Percentiles rank a stretch among this genome's conserved stretches.
Evolutionary conservation across 2,888 invertebrate genomes (phyloP).

Genomic region (Hirtodrosophila alboralis): DNA sequence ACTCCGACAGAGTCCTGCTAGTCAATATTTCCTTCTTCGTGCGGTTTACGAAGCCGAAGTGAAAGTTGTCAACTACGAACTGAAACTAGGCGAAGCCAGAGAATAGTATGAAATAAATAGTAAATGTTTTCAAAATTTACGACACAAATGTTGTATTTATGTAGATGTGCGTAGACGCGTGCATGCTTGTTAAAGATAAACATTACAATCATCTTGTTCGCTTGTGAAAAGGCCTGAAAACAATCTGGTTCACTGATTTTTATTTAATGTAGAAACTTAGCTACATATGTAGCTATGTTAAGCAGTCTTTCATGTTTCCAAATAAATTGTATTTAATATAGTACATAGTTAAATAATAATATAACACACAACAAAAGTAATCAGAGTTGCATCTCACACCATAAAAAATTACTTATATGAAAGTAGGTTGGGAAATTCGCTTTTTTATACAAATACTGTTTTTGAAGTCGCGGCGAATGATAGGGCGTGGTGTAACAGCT

Average conservation of each 20-base stretch:
- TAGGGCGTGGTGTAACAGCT: too few relatives aligned
- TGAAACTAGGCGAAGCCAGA: background rate
- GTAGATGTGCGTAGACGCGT: too few relatives aligned
- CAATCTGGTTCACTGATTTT: constrained; percentile 18
- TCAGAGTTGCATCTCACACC: background rate
- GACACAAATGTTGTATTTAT: constrained; percentile 1
- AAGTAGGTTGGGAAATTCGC: too few relatives aligned
- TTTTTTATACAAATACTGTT: too few relatives aligned
- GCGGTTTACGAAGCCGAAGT: constrained; percentile 38
- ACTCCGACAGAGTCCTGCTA: constrained; percentile 29
- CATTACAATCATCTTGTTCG: constrained; percentile 10
- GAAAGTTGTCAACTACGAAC: constrained; percentile 31
- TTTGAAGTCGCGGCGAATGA: too few relatives aligned
- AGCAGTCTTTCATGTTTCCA: too few relatives aligned
- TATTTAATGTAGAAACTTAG: constrained; percentile 9
- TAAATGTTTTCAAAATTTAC: constrained; percentile 18
- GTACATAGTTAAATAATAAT: background rate
- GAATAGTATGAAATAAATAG: constrained; percentile 16
- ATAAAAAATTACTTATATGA: too few relatives aligned
- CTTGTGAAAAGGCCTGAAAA: background rate
- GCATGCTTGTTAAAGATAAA: constrained; percentile 1
- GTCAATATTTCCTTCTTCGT: constrained; percentile 45
- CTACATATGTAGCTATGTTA: background rate
- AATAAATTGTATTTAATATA: too few relatives aligned
- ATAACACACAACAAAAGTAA: background rate